Percentiles rank a stretch among this genome's conserved stretches.
Conservation (phyloP, 2,113 vertebrate species). For the Elgaria multicarinata region DNA sequence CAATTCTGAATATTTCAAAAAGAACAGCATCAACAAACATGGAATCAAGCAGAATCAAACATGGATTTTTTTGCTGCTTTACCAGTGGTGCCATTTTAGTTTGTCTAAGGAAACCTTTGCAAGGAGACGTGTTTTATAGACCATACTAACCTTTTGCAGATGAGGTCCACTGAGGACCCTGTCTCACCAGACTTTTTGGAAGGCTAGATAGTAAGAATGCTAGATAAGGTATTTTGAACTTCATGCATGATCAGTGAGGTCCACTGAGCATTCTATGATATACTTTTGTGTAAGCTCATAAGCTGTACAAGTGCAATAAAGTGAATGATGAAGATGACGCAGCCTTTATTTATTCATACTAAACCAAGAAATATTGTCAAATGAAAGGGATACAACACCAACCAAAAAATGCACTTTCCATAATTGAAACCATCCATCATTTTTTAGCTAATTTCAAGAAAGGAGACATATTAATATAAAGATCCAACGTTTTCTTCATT, state of each 20-base stretch:
- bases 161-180: neutral
- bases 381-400: neutral
- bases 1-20: neutral
- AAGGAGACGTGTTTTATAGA: neutral
- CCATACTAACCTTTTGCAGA: neutral
- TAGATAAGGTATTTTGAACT: neutral
- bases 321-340: neutral
- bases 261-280: neutral
- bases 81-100: neutral
- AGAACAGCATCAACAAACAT: neutral
- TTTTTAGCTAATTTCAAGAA: neutral
- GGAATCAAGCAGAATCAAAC: neutral
- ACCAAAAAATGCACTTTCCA: neutral
- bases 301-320: neutral
- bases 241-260: neutral
- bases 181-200: neutral
- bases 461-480: neutral
- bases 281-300: neutral
- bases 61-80: neutral
- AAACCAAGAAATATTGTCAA: too few species aligned
- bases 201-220: neutral
- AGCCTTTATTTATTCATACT: neutral
- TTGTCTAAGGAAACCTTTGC: neutral
- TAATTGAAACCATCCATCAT: slow-evolving; percentile 19
- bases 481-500: neutral